Conservation (phyloP, 2,888 invertebrate species). For the Latheticus oryzae region DNA sequence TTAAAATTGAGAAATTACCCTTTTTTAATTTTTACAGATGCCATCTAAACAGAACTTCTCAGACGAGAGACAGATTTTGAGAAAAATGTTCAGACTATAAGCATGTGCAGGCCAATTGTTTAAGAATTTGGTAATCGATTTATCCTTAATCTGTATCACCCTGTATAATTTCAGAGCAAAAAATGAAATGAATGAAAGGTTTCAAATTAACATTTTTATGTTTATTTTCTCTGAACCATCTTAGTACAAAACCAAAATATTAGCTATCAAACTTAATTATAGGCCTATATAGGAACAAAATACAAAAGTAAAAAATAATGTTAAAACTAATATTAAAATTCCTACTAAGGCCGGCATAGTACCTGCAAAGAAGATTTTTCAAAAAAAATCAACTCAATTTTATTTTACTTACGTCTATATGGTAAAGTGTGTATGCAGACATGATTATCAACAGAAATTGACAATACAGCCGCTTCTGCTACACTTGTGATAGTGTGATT, state of each 20-base stretch:
- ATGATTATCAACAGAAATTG: conserved; percentile 96
- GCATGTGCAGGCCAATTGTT: no score
- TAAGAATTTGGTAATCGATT: no score
- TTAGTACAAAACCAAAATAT: conserved; percentile 36
- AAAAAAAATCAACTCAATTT: conserved; percentile 46
- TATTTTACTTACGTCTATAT: conserved; percentile 75
- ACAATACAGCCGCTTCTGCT: conserved; percentile 88
- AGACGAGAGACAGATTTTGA: no score
- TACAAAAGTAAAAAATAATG: conserved; percentile 82
- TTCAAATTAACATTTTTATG: no score
- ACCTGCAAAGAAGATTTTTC: no score
- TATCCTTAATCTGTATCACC: no score
- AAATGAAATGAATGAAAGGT: no score
- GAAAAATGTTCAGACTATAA: no score
- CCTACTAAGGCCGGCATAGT: conserved; percentile 86
- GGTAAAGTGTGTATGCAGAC: conserved; percentile 90
- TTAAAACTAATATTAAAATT: conserved; percentile 78
- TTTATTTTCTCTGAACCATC: conserved; percentile 35
- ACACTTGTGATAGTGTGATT: conserved; percentile 79
- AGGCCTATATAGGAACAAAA: conserved; percentile 88
- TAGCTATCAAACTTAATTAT: conserved; percentile 57
- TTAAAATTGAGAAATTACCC: no score
- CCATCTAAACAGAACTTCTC: no score
- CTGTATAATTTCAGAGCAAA: no score
- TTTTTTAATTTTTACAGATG: no score